Evolutionary conservation across 2,888 invertebrate species (phyloP).

Genomic region (Asteroscopus sphinx): DNA sequence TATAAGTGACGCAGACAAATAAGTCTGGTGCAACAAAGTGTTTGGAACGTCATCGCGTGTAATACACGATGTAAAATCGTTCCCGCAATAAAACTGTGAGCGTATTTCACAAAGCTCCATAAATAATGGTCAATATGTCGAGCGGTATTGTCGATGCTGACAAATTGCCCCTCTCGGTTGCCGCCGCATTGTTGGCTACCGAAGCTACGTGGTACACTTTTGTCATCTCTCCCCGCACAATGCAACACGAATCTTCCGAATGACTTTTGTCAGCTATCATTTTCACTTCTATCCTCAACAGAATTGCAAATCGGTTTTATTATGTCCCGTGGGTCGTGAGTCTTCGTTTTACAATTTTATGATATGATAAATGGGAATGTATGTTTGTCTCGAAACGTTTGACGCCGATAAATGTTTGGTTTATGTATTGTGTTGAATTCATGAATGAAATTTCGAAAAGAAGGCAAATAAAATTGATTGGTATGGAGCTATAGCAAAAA

Average conservation of each 20-base stretch:
- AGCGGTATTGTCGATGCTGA: slow-evolving; percentile 87
- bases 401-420: slow-evolving; percentile 77
- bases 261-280: slow-evolving; percentile 86
- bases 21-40: slow-evolving; percentile 77
- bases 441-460: slow-evolving; percentile 67
- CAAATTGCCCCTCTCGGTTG: slow-evolving; percentile 86
- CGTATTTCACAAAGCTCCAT: slow-evolving; percentile 85
- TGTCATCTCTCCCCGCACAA: slow-evolving; percentile 78
- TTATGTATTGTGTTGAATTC: slow-evolving; percentile 68
- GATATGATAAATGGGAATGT: slow-evolving; percentile 82
- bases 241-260: slow-evolving; percentile 73
- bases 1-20: slow-evolving; percentile 35
- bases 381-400: slow-evolving; percentile 74
- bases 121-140: slow-evolving; percentile 90
- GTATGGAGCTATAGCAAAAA: slow-evolving; percentile 24
- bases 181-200: slow-evolving; percentile 85
- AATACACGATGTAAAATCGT: slow-evolving; percentile 84
- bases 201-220: slow-evolving; percentile 75
- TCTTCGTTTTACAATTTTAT: slow-evolving; percentile 72
- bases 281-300: slow-evolving; percentile 81
- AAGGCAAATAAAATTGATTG: slow-evolving; percentile 74
- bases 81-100: slow-evolving; percentile 86
- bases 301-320: slow-evolving; percentile 82
- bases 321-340: slow-evolving; percentile 78
- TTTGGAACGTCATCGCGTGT: slow-evolving; percentile 79